Evolutionary conservation across 2,888 invertebrate species (phyloP).

Genomic region (Drosophila tripunctata): DNA sequence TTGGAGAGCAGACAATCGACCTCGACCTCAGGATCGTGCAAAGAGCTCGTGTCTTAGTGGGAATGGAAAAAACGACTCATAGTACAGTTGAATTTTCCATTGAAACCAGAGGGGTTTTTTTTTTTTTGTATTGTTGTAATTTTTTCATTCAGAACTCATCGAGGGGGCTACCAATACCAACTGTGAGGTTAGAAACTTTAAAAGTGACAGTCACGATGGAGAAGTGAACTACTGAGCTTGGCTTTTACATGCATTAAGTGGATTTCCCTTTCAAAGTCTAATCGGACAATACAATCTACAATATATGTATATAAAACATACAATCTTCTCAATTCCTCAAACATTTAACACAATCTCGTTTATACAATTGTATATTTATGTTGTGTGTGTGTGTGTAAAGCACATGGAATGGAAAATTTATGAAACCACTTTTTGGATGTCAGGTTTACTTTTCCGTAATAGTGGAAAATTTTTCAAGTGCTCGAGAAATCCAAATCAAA

Average conservation of each 20-base stretch:
- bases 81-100: slow-evolving; percentile 7
- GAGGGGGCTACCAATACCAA: slow-evolving; percentile 2
- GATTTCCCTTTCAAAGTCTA: slow-evolving; percentile 47
- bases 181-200: slow-evolving; percentile 16
- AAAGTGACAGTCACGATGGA: not conserved
- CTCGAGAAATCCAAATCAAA: slow-evolving; percentile 47
- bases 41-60: slow-evolving; percentile 21
- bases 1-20: slow-evolving; percentile 7
- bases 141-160: slow-evolving; percentile 9
- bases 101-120: slow-evolving; percentile 10
- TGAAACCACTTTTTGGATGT: slow-evolving; percentile 39
- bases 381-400: slow-evolving; percentile 14
- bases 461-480: slow-evolving; percentile 58
- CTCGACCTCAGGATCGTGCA: slow-evolving; percentile 28
- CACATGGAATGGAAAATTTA: slow-evolving; percentile 64
- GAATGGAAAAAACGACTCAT: slow-evolving; percentile 5
- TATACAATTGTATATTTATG: slow-evolving; percentile 9
- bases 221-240: slow-evolving; percentile 35
- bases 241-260: slow-evolving; percentile 21
- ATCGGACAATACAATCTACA: slow-evolving; percentile 5
- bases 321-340: slow-evolving; percentile 26
- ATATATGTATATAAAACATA: not conserved
- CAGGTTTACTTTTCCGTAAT: slow-evolving; percentile 36
- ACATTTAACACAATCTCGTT: slow-evolving; percentile 29
- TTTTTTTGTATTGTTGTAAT: too few species aligned